Evolutionary conservation across 64 coral and sea anemone genomes (phyloP).

Genomic region (Actinia tenebrosa): DNA sequence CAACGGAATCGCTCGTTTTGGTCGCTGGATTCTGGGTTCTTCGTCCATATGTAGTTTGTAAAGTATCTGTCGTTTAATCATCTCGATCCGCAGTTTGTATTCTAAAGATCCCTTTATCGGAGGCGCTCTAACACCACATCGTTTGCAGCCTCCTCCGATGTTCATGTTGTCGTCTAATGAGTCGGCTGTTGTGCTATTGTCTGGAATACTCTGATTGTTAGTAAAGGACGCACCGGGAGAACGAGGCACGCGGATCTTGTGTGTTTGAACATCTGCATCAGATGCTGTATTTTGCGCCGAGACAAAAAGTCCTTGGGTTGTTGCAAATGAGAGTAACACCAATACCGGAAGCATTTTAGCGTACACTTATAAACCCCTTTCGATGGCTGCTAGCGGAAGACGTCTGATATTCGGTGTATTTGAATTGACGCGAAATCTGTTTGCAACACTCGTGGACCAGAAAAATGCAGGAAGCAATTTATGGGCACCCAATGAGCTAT

Average conservation of each 20-base stretch:
- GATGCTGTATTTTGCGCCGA: neutral
- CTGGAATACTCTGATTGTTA: slow-evolving; percentile 18
- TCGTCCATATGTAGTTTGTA: neutral
- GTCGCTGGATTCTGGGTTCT: slow-evolving; percentile 6
- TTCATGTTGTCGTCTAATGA: neutral
- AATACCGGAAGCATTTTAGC: slow-evolving; percentile 20
- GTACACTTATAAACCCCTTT: neutral
- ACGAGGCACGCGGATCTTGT: neutral
- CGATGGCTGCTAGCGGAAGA: slow-evolving; percentile 14
- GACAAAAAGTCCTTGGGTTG: neutral
- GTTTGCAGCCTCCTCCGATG: neutral
- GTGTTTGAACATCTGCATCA: neutral
- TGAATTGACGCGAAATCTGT: slow-evolving; percentile 34
- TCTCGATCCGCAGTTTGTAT: slow-evolving; percentile 14
- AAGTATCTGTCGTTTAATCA: slow-evolving; percentile 32
- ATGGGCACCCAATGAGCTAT: slow-evolving; percentile 14
- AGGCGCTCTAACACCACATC: neutral
- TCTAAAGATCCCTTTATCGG: slow-evolving; percentile 3
- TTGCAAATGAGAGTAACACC: neutral
- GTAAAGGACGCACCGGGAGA: neutral
- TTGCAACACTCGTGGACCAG: slow-evolving; percentile 39
- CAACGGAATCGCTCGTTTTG: neutral
- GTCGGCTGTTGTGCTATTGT: neutral
- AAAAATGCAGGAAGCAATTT: slow-evolving; percentile 39
- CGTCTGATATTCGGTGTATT: slow-evolving; percentile 24